Percentiles rank a stretch among this genome's conserved stretches.
These are phyloP conservation scores for Luscinia megarhynchos DNA, from an alignment of 2,797 vertebrate genomes.

Conservation along the genomic window DNA sequence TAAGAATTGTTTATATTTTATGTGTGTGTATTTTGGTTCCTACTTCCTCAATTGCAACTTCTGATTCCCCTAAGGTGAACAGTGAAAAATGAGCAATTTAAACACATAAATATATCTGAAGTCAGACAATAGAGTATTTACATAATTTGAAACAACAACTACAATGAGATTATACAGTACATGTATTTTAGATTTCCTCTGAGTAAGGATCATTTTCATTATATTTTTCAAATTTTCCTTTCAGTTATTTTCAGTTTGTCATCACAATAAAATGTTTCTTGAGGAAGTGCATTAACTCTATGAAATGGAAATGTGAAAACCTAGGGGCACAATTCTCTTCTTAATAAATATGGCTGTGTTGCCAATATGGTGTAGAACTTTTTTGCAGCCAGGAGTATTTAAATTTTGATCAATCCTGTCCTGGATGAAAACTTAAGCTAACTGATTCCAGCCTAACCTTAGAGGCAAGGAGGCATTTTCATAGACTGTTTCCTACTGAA, in stretches of 20 bases:
- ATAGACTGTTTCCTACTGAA: not conserved
- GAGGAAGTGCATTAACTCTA: not conserved
- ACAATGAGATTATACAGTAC: not conserved
- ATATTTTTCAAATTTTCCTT: not conserved
- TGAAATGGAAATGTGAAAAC: not conserved
- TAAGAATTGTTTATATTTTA: not conserved
- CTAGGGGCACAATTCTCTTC: not conserved
- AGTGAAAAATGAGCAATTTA: constrained; percentile 25
- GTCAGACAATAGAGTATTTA: constrained; percentile 30
- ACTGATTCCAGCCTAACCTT: not conserved
- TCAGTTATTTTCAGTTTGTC: not conserved
- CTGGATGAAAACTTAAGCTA: not conserved
- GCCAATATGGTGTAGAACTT: not conserved
- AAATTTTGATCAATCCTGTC: not conserved
- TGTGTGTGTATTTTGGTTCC: not conserved
- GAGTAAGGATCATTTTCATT: not conserved
- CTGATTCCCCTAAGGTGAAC: not conserved
- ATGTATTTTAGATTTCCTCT: constrained; percentile 25
- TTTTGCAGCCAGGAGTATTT: not conserved
- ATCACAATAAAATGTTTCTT: not conserved
- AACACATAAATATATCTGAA: constrained; percentile 12
- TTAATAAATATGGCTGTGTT: not conserved
- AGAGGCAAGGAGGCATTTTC: not conserved
- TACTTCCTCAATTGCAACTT: not conserved
- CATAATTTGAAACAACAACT: constrained; percentile 38